Base-by-base conservation (phyloP, 2,113 vertebrate genomes). In the Lepidothrix coronata region DNA sequence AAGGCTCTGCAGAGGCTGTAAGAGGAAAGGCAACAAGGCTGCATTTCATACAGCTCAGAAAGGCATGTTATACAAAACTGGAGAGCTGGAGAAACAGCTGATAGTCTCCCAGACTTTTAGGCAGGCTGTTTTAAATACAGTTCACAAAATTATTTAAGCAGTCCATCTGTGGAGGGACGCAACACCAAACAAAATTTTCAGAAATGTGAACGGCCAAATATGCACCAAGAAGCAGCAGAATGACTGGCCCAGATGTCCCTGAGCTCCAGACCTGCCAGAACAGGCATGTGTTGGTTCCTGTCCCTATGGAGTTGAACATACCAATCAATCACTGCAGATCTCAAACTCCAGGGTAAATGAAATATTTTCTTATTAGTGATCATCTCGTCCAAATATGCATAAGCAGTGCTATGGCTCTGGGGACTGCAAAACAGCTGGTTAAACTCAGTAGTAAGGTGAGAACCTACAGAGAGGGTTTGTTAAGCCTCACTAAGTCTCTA, bases 21-120 rank as follows among this genome's bases (percentile, higher is more conserved):
- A 37, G 28, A 68, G 54, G 67, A 65, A 49, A 46, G 39, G 41
- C 76, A 30, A 48, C 46, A 85, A 84, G 49, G 44, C 27, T 84
- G 24, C n/a, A 49, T 24, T 31, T 81, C 28, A 37, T 54, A 37
- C 37, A 70, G 33, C 67, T 73, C 73, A 70, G 55, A 46, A 91
- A 70, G 61, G 48, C 46, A 37, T 22, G 14, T 25, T 77, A 59
- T 8, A 85, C 73, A 84, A 19, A 93, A 77, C 51, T 44, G 39
- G 30, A 92, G 49, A 93, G 67, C 73, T 80, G 72, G 27, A 81
- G 51, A 85, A 91, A 85, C 28, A 82, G 70, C 57, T 88, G 55
- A 82, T 28, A 46, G 19, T 55, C 25, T 88, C 66, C 57, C 57
- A 88, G 61, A 78, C 46, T 93, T 93, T 86, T 46, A 85, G 57